These are phyloP conservation scores for Trissonchulus latispiculum DNA, from an alignment of 2,888 invertebrate genomes.

Conservation along the genomic window DNA sequence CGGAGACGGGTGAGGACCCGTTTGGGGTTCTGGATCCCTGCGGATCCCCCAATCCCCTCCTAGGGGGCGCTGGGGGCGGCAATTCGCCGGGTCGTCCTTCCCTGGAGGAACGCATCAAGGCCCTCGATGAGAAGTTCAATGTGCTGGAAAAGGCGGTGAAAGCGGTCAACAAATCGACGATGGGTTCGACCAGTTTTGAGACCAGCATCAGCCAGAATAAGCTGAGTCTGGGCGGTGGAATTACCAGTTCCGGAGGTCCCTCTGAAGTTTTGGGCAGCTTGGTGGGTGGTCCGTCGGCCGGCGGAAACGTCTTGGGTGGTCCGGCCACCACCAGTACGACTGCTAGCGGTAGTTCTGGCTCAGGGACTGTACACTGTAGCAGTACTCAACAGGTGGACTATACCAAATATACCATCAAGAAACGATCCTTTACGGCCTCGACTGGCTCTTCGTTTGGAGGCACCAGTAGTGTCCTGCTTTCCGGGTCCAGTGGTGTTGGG, in stretches of 20 bases:
- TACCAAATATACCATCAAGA: conserved; percentile 44
- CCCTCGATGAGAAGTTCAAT: conserved; percentile 78
- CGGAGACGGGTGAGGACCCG: background rate
- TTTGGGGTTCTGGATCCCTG: too few relatives aligned
- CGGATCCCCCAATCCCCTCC: background rate
- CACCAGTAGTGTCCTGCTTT: background rate
- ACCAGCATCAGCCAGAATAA: background rate
- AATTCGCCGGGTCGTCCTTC: conserved; percentile 48
- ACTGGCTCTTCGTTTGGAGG: background rate
- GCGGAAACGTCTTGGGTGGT: background rate
- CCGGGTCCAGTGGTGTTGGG: background rate
- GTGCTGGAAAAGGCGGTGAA: conserved; percentile 20
- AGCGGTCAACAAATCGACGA: conserved; percentile 19
- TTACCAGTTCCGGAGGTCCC: background rate
- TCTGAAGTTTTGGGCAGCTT: background rate
- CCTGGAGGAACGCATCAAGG: conserved; percentile 79
- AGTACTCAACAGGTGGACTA: conserved; percentile 32
- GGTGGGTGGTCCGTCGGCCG: background rate
- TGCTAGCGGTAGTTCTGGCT: background rate
- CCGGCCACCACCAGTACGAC: background rate
- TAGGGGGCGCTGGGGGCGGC: conserved; percentile 28
- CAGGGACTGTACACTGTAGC: conserved; percentile 24
- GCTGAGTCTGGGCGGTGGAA: background rate
- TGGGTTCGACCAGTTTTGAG: background rate
- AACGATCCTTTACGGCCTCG: conserved; percentile 34